Percentiles rank a stretch among this genome's conserved stretches.
Evolutionary conservation across 2,797 vertebrate species (phyloP).

Genomic region (Gouania willdenowi): DNA sequence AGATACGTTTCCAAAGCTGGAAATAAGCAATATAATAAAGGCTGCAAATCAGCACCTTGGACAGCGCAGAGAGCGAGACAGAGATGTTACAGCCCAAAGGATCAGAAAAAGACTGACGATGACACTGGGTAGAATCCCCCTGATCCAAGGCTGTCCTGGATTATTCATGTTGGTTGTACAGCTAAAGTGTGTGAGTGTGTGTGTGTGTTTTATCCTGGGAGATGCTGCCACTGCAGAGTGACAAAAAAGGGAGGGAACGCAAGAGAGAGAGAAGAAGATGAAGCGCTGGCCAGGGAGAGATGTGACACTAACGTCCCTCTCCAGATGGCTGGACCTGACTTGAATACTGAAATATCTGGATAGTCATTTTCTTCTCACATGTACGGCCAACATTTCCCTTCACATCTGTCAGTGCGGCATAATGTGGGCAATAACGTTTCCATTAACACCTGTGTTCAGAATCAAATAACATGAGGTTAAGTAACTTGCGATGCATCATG

Average conservation of each 20-base stretch:
- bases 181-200: too few relatives aligned
- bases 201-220: conserved; percentile 30
- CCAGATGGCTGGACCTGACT: conserved; percentile 6
- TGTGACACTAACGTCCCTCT: conserved; percentile 2
- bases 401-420: too few relatives aligned
- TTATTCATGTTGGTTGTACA: conserved; percentile 58
- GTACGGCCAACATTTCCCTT: too few relatives aligned
- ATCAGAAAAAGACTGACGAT: conserved; percentile 46
- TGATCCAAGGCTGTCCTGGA: conserved; percentile 30
- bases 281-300: conserved; percentile 1
- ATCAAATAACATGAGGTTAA: too few relatives aligned
- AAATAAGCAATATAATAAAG: conserved; percentile 63
- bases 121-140: conserved; percentile 30
- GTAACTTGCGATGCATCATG: too few relatives aligned
- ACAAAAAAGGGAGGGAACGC: too few relatives aligned
- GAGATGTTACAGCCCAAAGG: conserved; percentile 26
- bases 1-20: conserved; percentile 42
- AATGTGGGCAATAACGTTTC: too few relatives aligned
- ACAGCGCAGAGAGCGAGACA: conserved; percentile 40
- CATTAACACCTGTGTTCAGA: too few relatives aligned
- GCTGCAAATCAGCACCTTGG: conserved; percentile 72
- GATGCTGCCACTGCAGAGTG: conserved; percentile 30
- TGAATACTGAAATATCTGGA: too few relatives aligned
- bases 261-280: conserved; percentile 10
- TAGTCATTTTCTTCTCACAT: too few relatives aligned